Conservation (phyloP, 2,113 vertebrate species). For the Platichthys stellatus region DNA sequence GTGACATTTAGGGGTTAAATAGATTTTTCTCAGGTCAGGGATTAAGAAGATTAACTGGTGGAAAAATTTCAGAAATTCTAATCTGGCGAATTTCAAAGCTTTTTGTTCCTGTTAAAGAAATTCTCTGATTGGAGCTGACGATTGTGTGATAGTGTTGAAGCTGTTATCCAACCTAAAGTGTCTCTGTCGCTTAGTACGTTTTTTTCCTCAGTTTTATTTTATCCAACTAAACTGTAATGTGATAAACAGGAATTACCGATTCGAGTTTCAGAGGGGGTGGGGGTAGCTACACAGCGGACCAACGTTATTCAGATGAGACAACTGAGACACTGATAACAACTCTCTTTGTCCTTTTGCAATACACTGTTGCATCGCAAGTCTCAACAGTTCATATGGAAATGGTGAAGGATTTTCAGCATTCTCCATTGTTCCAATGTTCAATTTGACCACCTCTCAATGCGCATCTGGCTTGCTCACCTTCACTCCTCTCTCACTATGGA, state of each 20-base stretch:
- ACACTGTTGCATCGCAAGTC: too few species aligned
- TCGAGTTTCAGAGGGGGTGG: background rate
- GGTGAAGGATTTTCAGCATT: too few species aligned
- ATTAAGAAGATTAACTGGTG: conserved; percentile 70
- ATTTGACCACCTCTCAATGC: too few species aligned
- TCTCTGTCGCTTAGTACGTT: background rate
- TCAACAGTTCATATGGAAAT: too few species aligned
- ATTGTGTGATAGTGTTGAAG: background rate
- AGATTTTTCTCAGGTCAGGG: conserved; percentile 39
- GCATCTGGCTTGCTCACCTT: too few species aligned
- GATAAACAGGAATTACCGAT: background rate
- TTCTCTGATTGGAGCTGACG: conserved; percentile 6
- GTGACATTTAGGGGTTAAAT: conserved; percentile 50
- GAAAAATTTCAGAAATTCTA: conserved; percentile 62
- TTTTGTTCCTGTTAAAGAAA: conserved; percentile 5
- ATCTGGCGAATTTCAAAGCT: conserved; percentile 48
- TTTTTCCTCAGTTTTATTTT: background rate
- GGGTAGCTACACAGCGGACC: background rate
- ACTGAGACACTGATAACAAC: background rate
- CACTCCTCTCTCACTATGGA: too few species aligned
- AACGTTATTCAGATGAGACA: background rate
- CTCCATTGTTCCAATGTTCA: too few species aligned
- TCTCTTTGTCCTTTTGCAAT: too few species aligned
- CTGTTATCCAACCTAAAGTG: background rate
- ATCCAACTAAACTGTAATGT: background rate